Evolutionary conservation across 2,888 invertebrate species (phyloP), one percentile per base, ranked within the genome.

Genomic region (Clitarchus hookeri): DNA sequence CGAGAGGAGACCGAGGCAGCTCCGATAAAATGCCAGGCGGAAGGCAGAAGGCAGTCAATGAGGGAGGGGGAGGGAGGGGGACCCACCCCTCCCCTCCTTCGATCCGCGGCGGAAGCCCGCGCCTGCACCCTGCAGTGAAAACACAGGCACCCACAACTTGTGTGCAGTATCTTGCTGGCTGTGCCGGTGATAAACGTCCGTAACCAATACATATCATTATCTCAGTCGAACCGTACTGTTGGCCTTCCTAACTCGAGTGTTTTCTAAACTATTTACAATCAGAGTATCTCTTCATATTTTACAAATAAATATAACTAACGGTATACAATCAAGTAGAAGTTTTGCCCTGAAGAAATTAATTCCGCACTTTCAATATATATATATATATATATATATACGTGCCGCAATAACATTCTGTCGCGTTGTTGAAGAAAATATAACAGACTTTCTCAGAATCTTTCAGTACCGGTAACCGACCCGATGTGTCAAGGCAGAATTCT

Each of bases 131-230:
- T 65, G 65, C 65, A 65, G 65, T 65, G 65, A 65, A 65, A 65
- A 65, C 65, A 65, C 65, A n/a, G 65, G 65, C 65, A n/a, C 19
- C 65, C 65, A 65, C 65, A 65, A 65, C 65, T 65, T 65, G 65
- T 65, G 65, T 65, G 65, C 65, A 65, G 65, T 65, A 65, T 65
- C 65, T 65, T n/a, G 65, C 65, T 65, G 65, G 65, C 65, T 65
- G 65, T 65, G 65, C 65, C 65, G 65, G 65, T 19, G 19, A n/a
- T n/a, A 16, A 65, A 65, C 65, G 65, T n/a, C 65, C 65, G 19
- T 65, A n/a, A 65, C 65, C n/a, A 19, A 65, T 65, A 48, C n/a
- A 65, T 65, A 65, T 65, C 65, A n/a, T 65, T 65, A 65, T 65
- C 65, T 65, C 65, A 65, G 65, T 65, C 23, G 65, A 65, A 65